Conservation (phyloP, 2,797 vertebrate species). For the Phalanger gymnotis region DNA sequence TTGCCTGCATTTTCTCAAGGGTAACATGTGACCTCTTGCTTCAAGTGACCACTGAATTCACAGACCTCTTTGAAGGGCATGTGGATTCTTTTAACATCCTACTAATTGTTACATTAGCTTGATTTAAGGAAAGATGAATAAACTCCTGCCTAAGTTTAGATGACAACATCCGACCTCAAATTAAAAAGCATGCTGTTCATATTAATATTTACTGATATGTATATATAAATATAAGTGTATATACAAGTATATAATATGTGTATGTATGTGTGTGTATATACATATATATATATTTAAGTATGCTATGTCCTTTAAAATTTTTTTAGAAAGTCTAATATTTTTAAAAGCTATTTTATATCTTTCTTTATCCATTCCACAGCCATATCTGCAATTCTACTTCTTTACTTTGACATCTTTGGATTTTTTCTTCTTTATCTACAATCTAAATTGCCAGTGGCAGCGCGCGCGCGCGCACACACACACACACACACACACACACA, state of each 20-base stretch:
- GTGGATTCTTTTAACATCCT: neutral
- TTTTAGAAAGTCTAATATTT: neutral
- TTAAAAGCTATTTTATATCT: neutral
- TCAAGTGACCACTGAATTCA: neutral
- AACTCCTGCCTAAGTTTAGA: neutral
- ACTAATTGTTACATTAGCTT: conserved; percentile 12
- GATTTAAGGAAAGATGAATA: neutral
- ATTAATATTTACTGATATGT: neutral
- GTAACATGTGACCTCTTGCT: conserved; percentile 21
- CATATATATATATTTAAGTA: neutral
- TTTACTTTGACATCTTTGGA: conserved; percentile 42
- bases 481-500: no score
- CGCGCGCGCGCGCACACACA: no score
- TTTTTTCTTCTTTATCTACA: conserved; percentile 37
- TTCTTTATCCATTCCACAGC: neutral
- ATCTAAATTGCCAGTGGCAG: neutral
- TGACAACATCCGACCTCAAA: neutral
- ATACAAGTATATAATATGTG: no score
- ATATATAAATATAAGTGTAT: neutral
- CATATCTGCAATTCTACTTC: conserved; percentile 18
- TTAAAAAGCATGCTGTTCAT: neutral
- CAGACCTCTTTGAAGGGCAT: neutral
- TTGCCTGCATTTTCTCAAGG: conserved; percentile 36
- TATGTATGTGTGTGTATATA: no score
- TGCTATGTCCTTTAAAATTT: neutral